Evolutionary conservation across 1,140 invertebrate species (phyloP), one percentile per base, ranked within the genome.

Genomic region (Rhynchophorus ferrugineus): DNA sequence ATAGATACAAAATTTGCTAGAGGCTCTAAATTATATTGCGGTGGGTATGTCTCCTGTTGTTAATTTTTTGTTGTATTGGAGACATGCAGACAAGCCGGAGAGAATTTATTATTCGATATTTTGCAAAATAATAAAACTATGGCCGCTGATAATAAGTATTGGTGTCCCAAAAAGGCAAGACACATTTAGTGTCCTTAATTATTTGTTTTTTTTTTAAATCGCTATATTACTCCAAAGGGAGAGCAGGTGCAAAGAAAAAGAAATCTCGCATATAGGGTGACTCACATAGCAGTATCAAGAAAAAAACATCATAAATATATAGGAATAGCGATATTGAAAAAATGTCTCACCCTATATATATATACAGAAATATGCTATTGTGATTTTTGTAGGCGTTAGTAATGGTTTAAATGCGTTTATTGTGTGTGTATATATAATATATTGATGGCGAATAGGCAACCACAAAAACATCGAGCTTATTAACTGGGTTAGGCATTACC

Each of bases 31-130:
- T 29, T 19, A 51, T 43, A 44, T 34, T 51, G 43, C 49, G 34
- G 41, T 52, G 38, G 42, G 13, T 51, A 44, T 38, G 42, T 52
- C 49, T 44, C 19, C 49, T 21, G 21, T 49, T 39, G 3, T n/a
- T 16, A 36, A 47, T 37, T 41, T 14, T 44, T 37, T 44, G 39
- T 44, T 35, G 29, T 35, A 48, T 38, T 39, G 49, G 48, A 19
- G 38, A 46, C 56, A 58, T 58, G 56, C 56, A 58, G 51, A 50
- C 56, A 55, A 58, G 56, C 44, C 56, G 56, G 56, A 58, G 54
- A 56, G 52, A 58, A 17, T 44, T 33, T 35, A 51, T 22, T 43
- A 51, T 43, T 43, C 41, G 11, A 43, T 43, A 20, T 17, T 17
- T 43, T 43, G 6, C 16, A 19, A 43, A 43, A 43, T 3, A n/a